These are phyloP conservation scores for Zaprionus lachaisei DNA, from an alignment of 1,140 invertebrate species.

Conservation along the genomic window DNA sequence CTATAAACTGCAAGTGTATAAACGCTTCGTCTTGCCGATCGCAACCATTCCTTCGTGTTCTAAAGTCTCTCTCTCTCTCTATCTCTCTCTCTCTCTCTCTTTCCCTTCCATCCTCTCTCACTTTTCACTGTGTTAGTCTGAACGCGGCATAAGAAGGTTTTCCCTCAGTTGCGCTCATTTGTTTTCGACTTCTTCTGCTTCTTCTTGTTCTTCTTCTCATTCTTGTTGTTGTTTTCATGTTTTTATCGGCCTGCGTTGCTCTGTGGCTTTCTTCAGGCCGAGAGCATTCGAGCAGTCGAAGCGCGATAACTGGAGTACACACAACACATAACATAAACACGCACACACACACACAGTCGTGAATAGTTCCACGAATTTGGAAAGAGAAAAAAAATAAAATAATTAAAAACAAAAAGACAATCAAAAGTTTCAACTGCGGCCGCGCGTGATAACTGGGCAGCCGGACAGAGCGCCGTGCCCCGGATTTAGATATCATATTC, in stretches of 20 bases:
- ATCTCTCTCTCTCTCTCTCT: neutral
- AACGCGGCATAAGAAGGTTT: slow-evolving; percentile 25
- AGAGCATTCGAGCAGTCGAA: slow-evolving; percentile 52
- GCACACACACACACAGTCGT: slow-evolving; percentile 33
- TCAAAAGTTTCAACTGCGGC: slow-evolving; percentile 26
- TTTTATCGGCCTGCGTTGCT: slow-evolving; percentile 69
- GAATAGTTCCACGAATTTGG: slow-evolving; percentile 34
- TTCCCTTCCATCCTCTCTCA: neutral
- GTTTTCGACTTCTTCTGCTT: slow-evolving; percentile 14
- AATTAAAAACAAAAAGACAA: slow-evolving; percentile 22
- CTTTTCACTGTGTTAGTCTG: neutral
- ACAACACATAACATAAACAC: slow-evolving; percentile 24
- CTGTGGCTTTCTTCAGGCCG: slow-evolving; percentile 66
- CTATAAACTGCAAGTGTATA: neutral
- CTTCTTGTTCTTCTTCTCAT: neutral
- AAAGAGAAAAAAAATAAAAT: slow-evolving; percentile 26
- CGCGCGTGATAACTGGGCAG: slow-evolving; percentile 41
- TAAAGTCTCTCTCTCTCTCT: neutral
- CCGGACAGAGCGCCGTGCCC: slow-evolving; percentile 24
- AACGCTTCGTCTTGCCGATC: neutral
- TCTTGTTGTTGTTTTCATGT: slow-evolving; percentile 41
- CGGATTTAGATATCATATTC: slow-evolving; percentile 25
- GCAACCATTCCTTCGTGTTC: slow-evolving; percentile 15
- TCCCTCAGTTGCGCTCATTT: slow-evolving; percentile 36
- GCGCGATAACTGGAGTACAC: slow-evolving; percentile 74